A percentile compares a stretch with the other conserved stretches of the same genome.
Evolutionary conservation across 2,797 vertebrate genomes (phyloP).

Genomic region (Dendrocincla tyrannina): DNA sequence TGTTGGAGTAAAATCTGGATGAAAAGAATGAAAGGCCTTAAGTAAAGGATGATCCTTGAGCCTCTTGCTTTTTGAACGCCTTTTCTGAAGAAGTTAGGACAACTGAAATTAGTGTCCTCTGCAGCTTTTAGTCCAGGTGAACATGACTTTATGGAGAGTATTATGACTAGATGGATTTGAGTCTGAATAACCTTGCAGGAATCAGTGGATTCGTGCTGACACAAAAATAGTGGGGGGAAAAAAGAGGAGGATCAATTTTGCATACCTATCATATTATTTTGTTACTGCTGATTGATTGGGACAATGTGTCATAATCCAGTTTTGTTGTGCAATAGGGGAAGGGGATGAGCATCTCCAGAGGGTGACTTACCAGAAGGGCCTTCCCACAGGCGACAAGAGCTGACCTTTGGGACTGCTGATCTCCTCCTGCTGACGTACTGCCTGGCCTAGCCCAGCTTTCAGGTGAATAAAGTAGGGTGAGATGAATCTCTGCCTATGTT

Average conservation of each 20-base stretch:
- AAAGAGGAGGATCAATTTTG: not conserved
- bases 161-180: not conserved
- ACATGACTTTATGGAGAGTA: not conserved
- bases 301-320: not conserved
- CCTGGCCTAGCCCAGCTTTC: not conserved
- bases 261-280: not conserved
- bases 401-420: not conserved
- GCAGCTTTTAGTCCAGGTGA: not conserved
- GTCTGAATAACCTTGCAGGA: not conserved
- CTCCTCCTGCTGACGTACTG: rapidly evolving
- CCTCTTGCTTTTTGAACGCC: not conserved
- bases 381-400: not conserved
- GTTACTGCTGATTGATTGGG: not conserved
- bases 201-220: not conserved
- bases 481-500: not conserved
- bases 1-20: not conserved
- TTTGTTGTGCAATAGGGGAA: not conserved
- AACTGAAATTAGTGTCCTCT: not conserved
- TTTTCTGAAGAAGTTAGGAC: not conserved
- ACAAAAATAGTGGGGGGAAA: not conserved
- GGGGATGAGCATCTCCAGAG: not conserved
- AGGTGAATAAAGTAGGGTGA: slow-evolving; percentile 50
- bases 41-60: not conserved
- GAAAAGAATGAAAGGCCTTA: not conserved
- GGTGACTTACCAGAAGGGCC: not conserved